phyloP scores from a whole-genome alignment of 2,888 invertebrate species.

The Cremastinae sp. region DNA sequence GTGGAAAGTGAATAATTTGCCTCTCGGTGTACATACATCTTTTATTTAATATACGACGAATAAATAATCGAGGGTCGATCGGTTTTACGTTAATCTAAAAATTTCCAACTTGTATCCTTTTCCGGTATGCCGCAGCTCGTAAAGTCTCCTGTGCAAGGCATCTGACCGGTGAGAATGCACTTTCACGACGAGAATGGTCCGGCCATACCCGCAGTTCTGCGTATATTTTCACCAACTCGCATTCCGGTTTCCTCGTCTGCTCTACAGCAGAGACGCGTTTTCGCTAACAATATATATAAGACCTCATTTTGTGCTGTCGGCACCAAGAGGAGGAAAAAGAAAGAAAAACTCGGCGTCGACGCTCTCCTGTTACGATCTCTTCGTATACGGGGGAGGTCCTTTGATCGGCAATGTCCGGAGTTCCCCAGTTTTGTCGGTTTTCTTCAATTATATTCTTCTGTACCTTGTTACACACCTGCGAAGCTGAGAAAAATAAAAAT shows the following conservation, averaged over 20 bases:
- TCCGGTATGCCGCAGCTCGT: too few species aligned
- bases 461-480: constrained; percentile 21
- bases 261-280: constrained; percentile 30
- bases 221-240: too few species aligned
- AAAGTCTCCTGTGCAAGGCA: too few species aligned
- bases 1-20: too few species aligned
- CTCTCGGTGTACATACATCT: too few species aligned
- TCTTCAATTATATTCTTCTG: constrained; percentile 50
- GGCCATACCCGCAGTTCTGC: too few species aligned
- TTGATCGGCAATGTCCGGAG: constrained; percentile 39
- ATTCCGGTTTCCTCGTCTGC: neutral
- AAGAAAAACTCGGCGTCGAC: constrained; percentile 7
- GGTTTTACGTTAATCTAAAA: too few species aligned
- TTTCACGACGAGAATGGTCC: too few species aligned
- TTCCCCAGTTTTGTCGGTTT: constrained; percentile 36
- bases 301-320: constrained; percentile 34
- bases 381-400: constrained; percentile 40
- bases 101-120: too few species aligned
- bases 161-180: too few species aligned
- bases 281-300: constrained; percentile 42
- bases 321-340: constrained; percentile 1
- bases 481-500: constrained; percentile 6
- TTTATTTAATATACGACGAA: too few species aligned
- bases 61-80: too few species aligned
- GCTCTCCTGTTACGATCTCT: constrained; percentile 11